These are phyloP conservation scores for Pelvicachromis taeniatus DNA, from an alignment of 2,113 vertebrate genomes.

Conservation along the genomic window DNA sequence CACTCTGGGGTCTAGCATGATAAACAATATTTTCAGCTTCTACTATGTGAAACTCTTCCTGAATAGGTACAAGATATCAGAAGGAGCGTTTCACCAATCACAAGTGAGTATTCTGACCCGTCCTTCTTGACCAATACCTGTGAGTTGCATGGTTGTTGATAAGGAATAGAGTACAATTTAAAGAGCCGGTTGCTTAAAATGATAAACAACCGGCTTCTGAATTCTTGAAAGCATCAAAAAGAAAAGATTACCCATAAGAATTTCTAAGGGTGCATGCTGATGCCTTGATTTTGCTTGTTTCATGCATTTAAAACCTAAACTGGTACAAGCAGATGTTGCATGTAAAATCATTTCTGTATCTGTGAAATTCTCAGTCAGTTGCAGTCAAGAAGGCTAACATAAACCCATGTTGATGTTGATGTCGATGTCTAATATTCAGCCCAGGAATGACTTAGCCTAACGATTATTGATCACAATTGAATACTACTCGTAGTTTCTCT, in stretches of 20 bases:
- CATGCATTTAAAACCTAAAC: too few species aligned
- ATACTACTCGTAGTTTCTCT: background rate
- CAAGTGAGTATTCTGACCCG: slow-evolving; percentile 71
- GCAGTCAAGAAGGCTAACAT: background rate
- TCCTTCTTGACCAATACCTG: background rate
- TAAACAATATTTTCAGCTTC: slow-evolving; percentile 89
- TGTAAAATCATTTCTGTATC: background rate
- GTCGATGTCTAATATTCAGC: background rate
- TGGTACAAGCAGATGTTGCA: too few species aligned
- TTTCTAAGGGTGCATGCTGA: too few species aligned
- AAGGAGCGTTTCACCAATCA: slow-evolving; percentile 81
- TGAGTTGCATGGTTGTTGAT: background rate
- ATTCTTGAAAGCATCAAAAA: background rate
- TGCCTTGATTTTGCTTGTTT: too few species aligned
- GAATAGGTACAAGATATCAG: slow-evolving; percentile 82
- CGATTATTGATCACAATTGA: background rate
- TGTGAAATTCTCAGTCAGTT: background rate
- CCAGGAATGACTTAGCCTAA: background rate
- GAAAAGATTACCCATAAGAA: background rate
- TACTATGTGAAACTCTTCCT: slow-evolving; percentile 91
- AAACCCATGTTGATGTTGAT: background rate
- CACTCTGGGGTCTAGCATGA: slow-evolving; percentile 83
- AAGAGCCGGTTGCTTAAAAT: background rate
- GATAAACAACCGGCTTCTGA: background rate
- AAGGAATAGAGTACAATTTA: background rate